phyloP scores from a whole-genome alignment of 2,113 vertebrate species.

The human (Homo sapiens) region DNA sequence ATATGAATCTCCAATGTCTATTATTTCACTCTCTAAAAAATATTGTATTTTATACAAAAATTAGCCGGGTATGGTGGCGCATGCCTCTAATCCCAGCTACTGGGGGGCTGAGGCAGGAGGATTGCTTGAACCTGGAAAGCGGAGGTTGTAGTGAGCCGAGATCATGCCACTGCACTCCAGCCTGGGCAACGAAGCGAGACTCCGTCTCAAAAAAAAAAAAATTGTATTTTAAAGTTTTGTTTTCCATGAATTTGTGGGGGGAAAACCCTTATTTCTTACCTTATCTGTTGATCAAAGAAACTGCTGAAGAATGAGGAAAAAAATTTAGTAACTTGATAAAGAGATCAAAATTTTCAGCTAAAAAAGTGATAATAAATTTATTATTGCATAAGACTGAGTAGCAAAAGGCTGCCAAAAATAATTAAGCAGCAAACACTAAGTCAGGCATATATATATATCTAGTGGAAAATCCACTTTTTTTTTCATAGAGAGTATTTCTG shows the following conservation, averaged over 20 bases:
- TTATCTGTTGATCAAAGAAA: not conserved
- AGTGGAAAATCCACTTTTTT: not conserved
- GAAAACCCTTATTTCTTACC: not conserved
- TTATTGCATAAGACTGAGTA: not conserved
- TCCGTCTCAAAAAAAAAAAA: too few relatives aligned
- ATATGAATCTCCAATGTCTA: not conserved
- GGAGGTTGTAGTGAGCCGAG: too few relatives aligned
- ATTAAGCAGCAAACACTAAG: not conserved
- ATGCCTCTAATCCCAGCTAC: too few relatives aligned
- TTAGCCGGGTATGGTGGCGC: too few relatives aligned
- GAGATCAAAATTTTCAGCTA: not conserved
- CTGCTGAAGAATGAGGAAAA: not conserved
- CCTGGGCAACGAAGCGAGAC: too few relatives aligned
- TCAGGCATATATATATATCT: not conserved
- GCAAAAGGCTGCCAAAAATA: not conserved
- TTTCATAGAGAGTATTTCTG: conserved; percentile 32
- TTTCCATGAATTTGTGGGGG: not conserved
- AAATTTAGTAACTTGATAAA: conserved; percentile 35
- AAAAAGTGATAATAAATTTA: not conserved
- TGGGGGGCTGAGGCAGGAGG: too few relatives aligned
- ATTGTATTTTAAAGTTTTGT: not conserved
- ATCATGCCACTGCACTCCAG: too few relatives aligned
- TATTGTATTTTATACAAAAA: not conserved
- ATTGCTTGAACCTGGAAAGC: too few relatives aligned
- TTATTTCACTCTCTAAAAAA: not conserved